Evolutionary conservation across 2,888 invertebrate genomes (phyloP), one percentile per base, ranked within the genome.

Genomic region (Drosophila imparisetae): DNA sequence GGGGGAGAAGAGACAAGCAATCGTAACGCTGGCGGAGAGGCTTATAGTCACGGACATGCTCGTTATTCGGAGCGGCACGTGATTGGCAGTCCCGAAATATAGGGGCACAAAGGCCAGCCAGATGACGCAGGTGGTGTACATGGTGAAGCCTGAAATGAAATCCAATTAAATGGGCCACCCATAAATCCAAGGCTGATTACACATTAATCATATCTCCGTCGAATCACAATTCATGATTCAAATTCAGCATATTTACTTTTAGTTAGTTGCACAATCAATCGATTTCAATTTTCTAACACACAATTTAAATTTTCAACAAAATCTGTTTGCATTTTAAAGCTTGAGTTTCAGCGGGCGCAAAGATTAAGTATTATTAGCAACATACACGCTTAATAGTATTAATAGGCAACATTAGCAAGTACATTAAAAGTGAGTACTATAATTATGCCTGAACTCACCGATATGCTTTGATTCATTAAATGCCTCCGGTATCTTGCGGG

Each of bases 391-490:
- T 4, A n/a, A n/a, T 29, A 18, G 27, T 59, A 27, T 32, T 53
- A 32, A 27, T 38, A 27, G 58, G 21, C n/a, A 30, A 24, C 52
- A 53, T 63, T 32, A 50, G 10, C n/a, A 15, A 52, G 42, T 29
- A 21, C 59, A 24, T 34, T 21, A 65, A 69, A 50, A n/a, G 18
- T 45, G 24, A 79, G 54, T 63, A 24, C 24, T 45, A 59, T 49
- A 45, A 60, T 40, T 42, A 34, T n/a, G 27, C 2, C 15, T 21
- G 8, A 24, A 92, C 95, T 94, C 87, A 95, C 99, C 98, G 86
- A 98, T 98, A 93, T 98, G 98, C 93, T 98, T 98, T 89, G 98
- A 98, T 94, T 98, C 99, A 93, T 99, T 99, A 93, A 99, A 99
- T 48, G 98, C 98, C 93, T 99, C 99, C 0, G 99, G 99, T 75